A percentile compares a stretch with the other conserved stretches of the same genome.
Evolutionary conservation across 2,888 invertebrate genomes (phyloP).

Genomic region (Acholoe squamosa): DNA sequence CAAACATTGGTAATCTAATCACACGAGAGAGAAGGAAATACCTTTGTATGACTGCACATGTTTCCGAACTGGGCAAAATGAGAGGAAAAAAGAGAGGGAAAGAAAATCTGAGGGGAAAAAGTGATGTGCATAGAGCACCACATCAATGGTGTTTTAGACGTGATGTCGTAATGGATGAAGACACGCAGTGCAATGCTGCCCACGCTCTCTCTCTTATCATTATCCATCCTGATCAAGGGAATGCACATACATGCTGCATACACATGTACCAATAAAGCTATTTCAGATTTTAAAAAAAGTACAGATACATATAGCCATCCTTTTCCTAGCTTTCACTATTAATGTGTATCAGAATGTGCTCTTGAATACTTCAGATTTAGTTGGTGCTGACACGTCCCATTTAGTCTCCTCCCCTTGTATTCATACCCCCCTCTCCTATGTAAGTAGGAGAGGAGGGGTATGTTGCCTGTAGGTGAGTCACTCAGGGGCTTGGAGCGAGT

Average conservation of each 20-base stretch:
- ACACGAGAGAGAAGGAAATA: background rate
- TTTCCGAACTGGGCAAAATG: background rate
- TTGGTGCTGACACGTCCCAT: background rate
- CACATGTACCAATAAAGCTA: too few species aligned
- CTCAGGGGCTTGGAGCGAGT: background rate
- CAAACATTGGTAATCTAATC: conserved; percentile 27
- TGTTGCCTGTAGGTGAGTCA: background rate
- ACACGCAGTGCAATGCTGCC: background rate
- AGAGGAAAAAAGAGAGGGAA: background rate
- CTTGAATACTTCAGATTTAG: too few species aligned
- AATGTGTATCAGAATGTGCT: too few species aligned
- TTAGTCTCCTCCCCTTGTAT: background rate
- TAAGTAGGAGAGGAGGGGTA: background rate
- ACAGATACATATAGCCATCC: too few species aligned
- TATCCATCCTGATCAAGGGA: too few species aligned
- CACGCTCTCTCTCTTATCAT: too few species aligned
- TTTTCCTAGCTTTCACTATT: too few species aligned
- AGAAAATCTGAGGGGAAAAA: background rate
- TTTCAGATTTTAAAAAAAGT: too few species aligned
- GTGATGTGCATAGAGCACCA: background rate
- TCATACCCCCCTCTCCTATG: background rate
- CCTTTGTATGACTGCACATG: conserved; percentile 17
- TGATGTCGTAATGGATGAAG: background rate
- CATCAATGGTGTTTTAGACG: background rate
- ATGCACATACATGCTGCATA: too few species aligned